A percentile compares a stretch with the other conserved stretches of the same genome.
Conservation (phyloP, 2,888 invertebrate genomes). For the Phortica magna region DNA sequence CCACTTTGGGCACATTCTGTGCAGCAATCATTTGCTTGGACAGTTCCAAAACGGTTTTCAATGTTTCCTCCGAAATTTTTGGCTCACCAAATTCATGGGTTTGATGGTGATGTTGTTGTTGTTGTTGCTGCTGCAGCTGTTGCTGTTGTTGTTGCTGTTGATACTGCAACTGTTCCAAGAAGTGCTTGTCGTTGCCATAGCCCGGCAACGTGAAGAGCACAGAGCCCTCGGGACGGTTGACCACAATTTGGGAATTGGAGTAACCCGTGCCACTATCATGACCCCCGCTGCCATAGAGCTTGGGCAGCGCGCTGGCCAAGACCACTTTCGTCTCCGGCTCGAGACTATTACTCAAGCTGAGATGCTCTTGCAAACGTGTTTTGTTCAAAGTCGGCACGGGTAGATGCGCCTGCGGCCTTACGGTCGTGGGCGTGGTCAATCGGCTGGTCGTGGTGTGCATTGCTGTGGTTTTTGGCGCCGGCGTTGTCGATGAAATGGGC, state of each 20-base stretch:
- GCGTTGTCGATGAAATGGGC: slow-evolving; percentile 21
- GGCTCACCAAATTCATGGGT: slow-evolving; percentile 68
- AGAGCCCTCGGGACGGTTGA: slow-evolving; percentile 77
- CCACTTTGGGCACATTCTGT: slow-evolving; percentile 74
- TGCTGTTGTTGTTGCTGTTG: slow-evolving; percentile 44
- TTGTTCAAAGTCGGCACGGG: slow-evolving; percentile 49
- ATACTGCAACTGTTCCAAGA: slow-evolving; percentile 34
- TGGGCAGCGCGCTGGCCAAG: slow-evolving; percentile 62
- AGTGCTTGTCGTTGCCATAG: slow-evolving; percentile 52
- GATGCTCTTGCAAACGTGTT: slow-evolving; percentile 55
- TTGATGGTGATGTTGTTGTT: slow-evolving; percentile 28
- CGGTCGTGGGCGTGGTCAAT: slow-evolving; percentile 14
- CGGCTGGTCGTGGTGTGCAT: not conserved
- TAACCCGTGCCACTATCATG: slow-evolving; percentile 58
- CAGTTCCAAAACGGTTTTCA: slow-evolving; percentile 76
- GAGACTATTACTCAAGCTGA: slow-evolving; percentile 54
- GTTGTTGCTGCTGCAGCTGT: slow-evolving; percentile 4
- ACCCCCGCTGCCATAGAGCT: slow-evolving; percentile 42
- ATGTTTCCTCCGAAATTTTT: slow-evolving; percentile 76
- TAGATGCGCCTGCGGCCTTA: slow-evolving; percentile 31
- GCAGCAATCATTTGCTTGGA: slow-evolving; percentile 78
- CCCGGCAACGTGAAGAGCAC: slow-evolving; percentile 73
- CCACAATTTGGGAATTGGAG: slow-evolving; percentile 77
- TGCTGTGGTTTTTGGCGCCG: slow-evolving; percentile 13
- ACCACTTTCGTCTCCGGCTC: slow-evolving; percentile 73